Conservation (phyloP, 2,113 vertebrate genomes). For the Forbesichthys agassizii region DNA sequence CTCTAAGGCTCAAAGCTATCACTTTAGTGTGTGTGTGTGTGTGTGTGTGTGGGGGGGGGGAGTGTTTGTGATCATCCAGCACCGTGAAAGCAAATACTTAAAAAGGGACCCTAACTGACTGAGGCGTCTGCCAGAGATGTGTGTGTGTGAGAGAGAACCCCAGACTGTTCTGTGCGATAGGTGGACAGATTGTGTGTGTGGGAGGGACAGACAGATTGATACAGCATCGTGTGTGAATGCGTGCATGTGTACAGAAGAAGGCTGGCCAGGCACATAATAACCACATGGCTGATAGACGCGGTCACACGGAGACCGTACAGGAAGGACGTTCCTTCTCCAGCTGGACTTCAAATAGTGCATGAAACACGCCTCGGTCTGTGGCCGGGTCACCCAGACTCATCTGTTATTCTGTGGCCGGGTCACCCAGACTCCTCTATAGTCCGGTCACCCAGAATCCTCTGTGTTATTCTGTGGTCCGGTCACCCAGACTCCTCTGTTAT, state of each 20-base stretch:
- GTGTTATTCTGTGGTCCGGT: no score
- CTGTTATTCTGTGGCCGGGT: slow-evolving; percentile 22
- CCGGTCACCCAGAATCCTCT: slow-evolving; percentile 18
- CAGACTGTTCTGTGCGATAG: neutral
- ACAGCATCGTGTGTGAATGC: no score
- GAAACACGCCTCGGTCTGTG: slow-evolving; percentile 46
- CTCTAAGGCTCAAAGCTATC: slow-evolving; percentile 49
- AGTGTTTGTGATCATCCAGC: slow-evolving; percentile 39
- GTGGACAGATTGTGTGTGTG: no score
- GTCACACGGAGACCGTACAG: neutral
- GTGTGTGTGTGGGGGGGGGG: no score
- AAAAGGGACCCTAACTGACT: slow-evolving; percentile 44
- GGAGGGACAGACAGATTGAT: no score
- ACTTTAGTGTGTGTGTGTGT: slow-evolving; percentile 12
- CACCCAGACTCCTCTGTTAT: neutral
- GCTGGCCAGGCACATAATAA: slow-evolving; percentile 14
- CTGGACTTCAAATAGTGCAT: slow-evolving; percentile 58
- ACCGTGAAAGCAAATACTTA: slow-evolving; percentile 45
- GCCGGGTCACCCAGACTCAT: slow-evolving; percentile 24
- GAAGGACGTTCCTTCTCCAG: slow-evolving; percentile 36
- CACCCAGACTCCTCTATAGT: neutral
- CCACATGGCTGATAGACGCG: slow-evolving; percentile 36
- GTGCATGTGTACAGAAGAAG: slow-evolving; percentile 13
- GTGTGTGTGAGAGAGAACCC: neutral
- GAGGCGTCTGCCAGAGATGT: slow-evolving; percentile 9